Evolutionary conservation across 1,140 invertebrate species (phyloP).

Genomic region (Sitophilus oryzae): DNA sequence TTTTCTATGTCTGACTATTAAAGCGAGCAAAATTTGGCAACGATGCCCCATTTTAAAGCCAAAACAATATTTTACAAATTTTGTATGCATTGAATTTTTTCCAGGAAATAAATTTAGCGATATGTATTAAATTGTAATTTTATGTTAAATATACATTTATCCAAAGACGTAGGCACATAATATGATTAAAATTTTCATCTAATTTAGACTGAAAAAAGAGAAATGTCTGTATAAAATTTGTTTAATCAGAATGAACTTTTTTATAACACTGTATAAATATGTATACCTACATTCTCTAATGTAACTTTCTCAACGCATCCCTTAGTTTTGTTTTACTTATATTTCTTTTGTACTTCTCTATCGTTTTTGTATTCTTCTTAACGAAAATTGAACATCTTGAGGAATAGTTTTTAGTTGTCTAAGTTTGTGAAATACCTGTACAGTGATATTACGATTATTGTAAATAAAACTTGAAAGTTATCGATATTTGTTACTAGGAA

Average conservation of each 20-base stretch:
- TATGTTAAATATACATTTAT: no score
- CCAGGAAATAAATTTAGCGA: no score
- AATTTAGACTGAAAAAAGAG: no score
- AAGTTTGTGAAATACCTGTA: conserved; percentile 25
- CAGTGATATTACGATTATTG: conserved; percentile 33
- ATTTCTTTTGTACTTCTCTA: not conserved
- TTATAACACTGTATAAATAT: not conserved
- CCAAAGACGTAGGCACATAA: no score
- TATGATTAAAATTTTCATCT: no score
- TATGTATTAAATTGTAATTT: no score
- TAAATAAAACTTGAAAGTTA: conserved; percentile 33
- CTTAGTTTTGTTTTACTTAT: not conserved
- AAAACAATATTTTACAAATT: no score
- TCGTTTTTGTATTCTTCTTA: not conserved
- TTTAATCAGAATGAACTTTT: not conserved
- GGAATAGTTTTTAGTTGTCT: not conserved
- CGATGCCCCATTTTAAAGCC: no score
- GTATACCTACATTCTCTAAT: not conserved
- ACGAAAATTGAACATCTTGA: not conserved
- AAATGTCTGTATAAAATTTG: not conserved
- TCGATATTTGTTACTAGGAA: conserved; percentile 36
- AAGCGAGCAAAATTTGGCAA: no score
- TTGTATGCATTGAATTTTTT: no score
- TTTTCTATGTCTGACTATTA: no score
- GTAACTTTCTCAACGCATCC: not conserved